Conservation (phyloP, 2,888 invertebrate genomes). For the Trissonchulus sp. region DNA sequence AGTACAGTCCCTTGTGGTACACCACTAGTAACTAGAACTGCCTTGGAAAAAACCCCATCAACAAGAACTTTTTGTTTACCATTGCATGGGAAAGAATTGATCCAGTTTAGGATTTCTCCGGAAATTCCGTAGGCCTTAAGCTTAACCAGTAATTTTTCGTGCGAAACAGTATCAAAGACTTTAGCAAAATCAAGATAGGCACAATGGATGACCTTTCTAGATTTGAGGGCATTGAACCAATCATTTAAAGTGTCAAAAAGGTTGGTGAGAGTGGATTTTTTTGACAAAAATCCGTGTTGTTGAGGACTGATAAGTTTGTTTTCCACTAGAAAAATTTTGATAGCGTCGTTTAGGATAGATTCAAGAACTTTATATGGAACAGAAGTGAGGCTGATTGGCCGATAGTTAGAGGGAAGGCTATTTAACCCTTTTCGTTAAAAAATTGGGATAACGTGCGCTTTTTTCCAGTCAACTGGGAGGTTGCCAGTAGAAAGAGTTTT, state of each 20-base stretch:
- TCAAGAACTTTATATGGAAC: neutral
- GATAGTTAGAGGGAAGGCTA: slow-evolving; percentile 8
- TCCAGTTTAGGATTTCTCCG: neutral
- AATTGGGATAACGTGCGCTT: no score
- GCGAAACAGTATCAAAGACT: no score
- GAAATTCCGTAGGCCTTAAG: no score
- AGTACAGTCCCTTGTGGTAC: slow-evolving; percentile 1
- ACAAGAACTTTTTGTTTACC: no score
- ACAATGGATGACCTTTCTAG: no score
- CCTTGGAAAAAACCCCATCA: no score
- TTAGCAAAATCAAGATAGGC: no score
- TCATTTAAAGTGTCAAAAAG: neutral
- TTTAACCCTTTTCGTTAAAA: no score
- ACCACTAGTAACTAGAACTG: no score
- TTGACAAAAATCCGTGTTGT: slow-evolving; percentile 3
- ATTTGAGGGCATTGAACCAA: neutral
- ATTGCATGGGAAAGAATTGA: no score
- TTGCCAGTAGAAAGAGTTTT: no score
- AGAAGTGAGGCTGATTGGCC: neutral
- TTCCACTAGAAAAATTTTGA: neutral
- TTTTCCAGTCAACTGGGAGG: no score
- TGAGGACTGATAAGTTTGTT: neutral
- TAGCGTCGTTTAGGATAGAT: neutral
- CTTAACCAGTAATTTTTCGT: neutral
- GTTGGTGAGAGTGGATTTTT: slow-evolving; percentile 1